These are phyloP conservation scores for Folsomia candida DNA, from an alignment of 2,888 invertebrate species.

Conservation along the genomic window DNA sequence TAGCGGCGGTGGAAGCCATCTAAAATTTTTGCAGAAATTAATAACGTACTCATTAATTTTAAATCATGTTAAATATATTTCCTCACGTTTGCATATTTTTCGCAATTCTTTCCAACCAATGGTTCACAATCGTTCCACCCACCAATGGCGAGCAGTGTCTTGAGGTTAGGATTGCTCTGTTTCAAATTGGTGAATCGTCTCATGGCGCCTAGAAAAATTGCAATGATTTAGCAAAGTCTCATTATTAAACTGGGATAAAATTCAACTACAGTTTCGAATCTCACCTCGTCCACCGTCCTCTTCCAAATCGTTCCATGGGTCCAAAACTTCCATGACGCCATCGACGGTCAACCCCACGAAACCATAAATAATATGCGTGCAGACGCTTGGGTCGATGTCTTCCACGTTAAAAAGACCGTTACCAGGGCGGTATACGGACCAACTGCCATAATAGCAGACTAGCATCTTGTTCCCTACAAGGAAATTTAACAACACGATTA, in stretches of 20 bases:
- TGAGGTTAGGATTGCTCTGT: conserved; percentile 32
- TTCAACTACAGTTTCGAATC: no score
- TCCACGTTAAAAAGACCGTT: conserved; percentile 65
- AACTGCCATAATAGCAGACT: conserved; percentile 53
- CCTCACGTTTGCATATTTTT: background rate
- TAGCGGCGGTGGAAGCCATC: conserved; percentile 55
- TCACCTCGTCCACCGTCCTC: conserved; percentile 32
- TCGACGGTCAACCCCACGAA: conserved; percentile 48
- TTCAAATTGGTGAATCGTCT: conserved; percentile 38
- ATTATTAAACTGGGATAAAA: no score
- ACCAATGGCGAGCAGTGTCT: conserved; percentile 38
- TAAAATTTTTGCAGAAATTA: no score
- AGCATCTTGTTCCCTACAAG: no score
- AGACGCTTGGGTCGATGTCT: conserved; percentile 51
- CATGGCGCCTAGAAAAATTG: no score
- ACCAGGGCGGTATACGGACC: conserved; percentile 60
- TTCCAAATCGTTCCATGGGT: conserved; percentile 24
- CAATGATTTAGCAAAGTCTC: no score
- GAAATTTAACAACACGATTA: no score
- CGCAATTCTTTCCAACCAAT: background rate
- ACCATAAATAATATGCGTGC: conserved; percentile 51
- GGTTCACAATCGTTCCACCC: conserved; percentile 29
- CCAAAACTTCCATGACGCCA: conserved; percentile 17
- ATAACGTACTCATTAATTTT: no score
- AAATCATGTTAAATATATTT: no score